Evolutionary conservation across 30 jellyfish, hydroid and myxozoan genomes (phyloP), one percentile per base, ranked within the genome.

Genomic region (Euphysa ruthae): DNA sequence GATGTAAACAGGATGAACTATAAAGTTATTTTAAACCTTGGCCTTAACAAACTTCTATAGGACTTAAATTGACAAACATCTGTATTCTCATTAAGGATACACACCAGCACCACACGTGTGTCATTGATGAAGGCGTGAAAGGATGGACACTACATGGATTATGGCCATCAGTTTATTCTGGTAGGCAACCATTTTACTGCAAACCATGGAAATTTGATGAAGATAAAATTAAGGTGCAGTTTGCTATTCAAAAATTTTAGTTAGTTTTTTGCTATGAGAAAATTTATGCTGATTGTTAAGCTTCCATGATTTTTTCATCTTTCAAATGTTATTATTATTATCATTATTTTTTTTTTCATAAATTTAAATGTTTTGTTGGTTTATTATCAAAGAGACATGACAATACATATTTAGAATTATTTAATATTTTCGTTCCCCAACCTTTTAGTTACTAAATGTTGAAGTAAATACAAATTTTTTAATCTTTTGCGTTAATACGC

Each of bases 61-160:
- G n/a, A n/a, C n/a, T n/a, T n/a, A n/a, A n/a, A n/a, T n/a, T n/a
- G n/a, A n/a, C n/a, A n/a, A n/a, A n/a, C n/a, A n/a, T n/a, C n/a
- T n/a, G n/a, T n/a, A n/a, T n/a, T n/a, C n/a, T n/a, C 8, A n/a
- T 46, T 46, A n/a, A 83, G 95, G 82, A 55, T 22, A 74, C 93
- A 3, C 92, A 84, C 10, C 77, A 49, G 31, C 94, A 86, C 23
- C 81, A 68, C 63, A 27, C 70, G 35, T 88, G 97, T 70, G 84
- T 46, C 31, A 88, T 88, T 6, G 94, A 94, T 8, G 19, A 63
- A 7, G 49, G 31, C 16, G 82, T 85, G 5, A 62, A 74, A 0
- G 62, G 85, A 0, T 88, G 97, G 97, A 74, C 91, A 27, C 60
- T 88, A 6, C 97, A 88, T 88, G 97, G 97, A 22, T 43, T 88